Base-by-base conservation (phyloP, 2,797 vertebrate species). In the Gymnothorax reevesii region DNA sequence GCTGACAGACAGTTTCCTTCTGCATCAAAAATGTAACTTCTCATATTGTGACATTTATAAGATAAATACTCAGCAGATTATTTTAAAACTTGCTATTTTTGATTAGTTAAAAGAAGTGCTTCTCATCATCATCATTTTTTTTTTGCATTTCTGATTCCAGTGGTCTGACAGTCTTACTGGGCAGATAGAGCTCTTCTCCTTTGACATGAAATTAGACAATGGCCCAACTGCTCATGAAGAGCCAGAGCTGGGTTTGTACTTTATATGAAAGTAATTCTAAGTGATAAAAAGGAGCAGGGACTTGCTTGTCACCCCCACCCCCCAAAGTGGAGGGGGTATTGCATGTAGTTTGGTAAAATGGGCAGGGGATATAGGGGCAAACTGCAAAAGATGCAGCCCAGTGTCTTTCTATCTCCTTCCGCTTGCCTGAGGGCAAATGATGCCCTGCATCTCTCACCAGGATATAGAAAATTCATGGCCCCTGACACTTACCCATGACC, bases 271-370 rank as follows among this genome's bases (percentile, higher is more conserved):
- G 33, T 84, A 62, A 71, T 55, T 85, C 84, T 85, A 7, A 15
- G 42, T 10, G 55, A 49, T 49, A 54, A 73, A 69, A 6, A 85
- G 84, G 27, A 27, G 22, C 64, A 17, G 52, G 12, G 27, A 77
- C 79, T 5, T 20, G n/a, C 60, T 62, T 60, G 6, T 4, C 60
- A 20, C 4, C 62, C 62, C 62, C 62, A 20, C 62, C 7, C 12
- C 62, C 62, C 25, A 77, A 71, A 77, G 73, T 52, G n/a, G 22
- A 69, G 57, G 69, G 27, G 66, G 84, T 33, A 7, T 55, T 33
- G 9, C 69, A 83, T 87, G 90, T 92, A 86, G 91, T 90, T 89
- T 86, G 85, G 87, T 79, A 64, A 13, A 8, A 89, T 86, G 88
- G 83, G 88, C 55, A 69, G 59, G 88, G 87, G 87, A 85, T 88